phyloP scores from a whole-genome alignment of 2,113 vertebrate genomes.

The Salvator merianae region DNA sequence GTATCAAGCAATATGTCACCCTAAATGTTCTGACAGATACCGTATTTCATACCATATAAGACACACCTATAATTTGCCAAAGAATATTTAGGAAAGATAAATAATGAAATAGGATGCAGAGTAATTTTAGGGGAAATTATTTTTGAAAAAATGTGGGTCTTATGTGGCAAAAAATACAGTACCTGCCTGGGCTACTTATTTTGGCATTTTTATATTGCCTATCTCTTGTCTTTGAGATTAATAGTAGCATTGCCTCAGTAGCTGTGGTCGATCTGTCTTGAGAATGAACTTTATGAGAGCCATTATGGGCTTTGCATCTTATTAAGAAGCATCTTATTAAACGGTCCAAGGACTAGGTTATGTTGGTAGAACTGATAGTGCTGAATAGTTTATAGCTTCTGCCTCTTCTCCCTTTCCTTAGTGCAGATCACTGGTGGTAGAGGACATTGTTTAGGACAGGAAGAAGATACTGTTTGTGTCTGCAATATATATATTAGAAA shows the following conservation, averaged over 20 bases:
- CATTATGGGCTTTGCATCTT: background rate
- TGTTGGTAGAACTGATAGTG: background rate
- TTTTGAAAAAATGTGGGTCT: too few species aligned
- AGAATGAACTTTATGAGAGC: background rate
- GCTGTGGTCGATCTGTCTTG: background rate
- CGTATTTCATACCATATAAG: too few species aligned
- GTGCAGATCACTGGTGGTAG: background rate
- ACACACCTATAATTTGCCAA: too few species aligned
- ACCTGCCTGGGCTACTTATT: background rate
- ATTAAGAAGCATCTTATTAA: background rate
- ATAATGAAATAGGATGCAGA: too few species aligned
- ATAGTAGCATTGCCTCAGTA: background rate
- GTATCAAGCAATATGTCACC: background rate
- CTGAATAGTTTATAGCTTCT: slow-evolving; percentile 3
- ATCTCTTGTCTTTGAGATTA: background rate
- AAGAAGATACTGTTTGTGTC: background rate
- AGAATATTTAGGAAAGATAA: too few species aligned
- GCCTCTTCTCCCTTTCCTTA: background rate
- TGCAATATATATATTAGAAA: background rate
- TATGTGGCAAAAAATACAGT: too few species aligned
- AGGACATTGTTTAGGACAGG: background rate
- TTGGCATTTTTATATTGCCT: background rate
- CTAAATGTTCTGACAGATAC: background rate
- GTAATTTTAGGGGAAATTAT: too few species aligned
- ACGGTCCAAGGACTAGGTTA: background rate